Evolutionary conservation across 1,140 invertebrate species (phyloP).

Genomic region (Stegodyphus dumicola): DNA sequence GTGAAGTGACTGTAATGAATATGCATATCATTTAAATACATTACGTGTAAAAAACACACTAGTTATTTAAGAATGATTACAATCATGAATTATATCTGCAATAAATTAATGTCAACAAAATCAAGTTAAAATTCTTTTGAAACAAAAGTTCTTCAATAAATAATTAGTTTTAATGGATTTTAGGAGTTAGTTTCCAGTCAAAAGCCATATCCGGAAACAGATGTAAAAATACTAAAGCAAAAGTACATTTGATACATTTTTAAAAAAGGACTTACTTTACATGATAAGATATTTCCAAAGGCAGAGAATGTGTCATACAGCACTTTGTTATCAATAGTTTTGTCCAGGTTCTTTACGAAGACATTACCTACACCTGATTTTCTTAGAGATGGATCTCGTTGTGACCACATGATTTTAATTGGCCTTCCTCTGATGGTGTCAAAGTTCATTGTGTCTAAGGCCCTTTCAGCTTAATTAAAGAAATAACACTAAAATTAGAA

Average conservation of each 20-base stretch:
- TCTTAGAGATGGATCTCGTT: slow-evolving; percentile 96
- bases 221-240: too few relatives aligned
- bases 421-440: slow-evolving; percentile 96
- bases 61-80: too few relatives aligned
- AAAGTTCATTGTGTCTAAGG: slow-evolving; percentile 99
- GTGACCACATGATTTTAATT: slow-evolving; percentile 99
- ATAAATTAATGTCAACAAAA: background rate
- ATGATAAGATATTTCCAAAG: slow-evolving; percentile 99
- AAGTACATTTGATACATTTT: too few relatives aligned
- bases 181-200: too few relatives aligned
- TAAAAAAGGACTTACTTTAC: slow-evolving; percentile 77
- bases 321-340: slow-evolving; percentile 98
- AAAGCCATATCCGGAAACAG: too few relatives aligned
- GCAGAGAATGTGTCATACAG: slow-evolving; percentile 99
- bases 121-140: background rate
- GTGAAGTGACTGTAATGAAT: too few relatives aligned
- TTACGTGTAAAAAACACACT: too few relatives aligned
- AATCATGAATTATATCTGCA: too few relatives aligned
- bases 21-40: too few relatives aligned
- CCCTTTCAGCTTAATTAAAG: slow-evolving; percentile 88
- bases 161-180: too few relatives aligned
- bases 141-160: slow-evolving; percentile 2
- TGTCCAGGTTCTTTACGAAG: slow-evolving; percentile 99
- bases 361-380: slow-evolving; percentile 99
- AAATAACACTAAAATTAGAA: background rate